Evolutionary conservation across 2,113 vertebrate genomes (phyloP).

Genomic region (Mustela lutreola): DNA sequence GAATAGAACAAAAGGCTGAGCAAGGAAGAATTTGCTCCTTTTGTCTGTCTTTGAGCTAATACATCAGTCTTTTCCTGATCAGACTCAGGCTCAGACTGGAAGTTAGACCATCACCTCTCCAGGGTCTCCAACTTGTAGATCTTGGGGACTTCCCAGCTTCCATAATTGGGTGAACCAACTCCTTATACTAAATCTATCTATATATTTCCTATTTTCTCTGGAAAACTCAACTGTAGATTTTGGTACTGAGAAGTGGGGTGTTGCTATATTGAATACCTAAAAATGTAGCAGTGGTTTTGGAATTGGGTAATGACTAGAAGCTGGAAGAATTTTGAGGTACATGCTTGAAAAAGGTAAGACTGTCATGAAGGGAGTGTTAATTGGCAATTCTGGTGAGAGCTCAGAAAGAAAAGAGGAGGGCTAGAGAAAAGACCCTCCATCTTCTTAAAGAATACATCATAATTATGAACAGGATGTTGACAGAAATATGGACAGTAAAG

Average conservation of each 20-base stretch:
- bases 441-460: constrained; percentile 20
- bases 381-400: background rate
- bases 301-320: background rate
- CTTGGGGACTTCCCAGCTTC: background rate
- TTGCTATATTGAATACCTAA: background rate
- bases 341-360: background rate
- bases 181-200: background rate
- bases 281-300: background rate
- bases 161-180: background rate
- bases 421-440: background rate
- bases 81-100: background rate
- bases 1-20: background rate
- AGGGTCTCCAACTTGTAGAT: background rate
- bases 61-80: background rate
- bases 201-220: background rate
- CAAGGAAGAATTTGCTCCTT: background rate
- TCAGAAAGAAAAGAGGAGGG: background rate
- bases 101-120: background rate
- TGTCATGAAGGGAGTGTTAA: background rate
- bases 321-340: background rate
- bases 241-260: background rate
- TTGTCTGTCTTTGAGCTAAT: background rate
- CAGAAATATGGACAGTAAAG: background rate
- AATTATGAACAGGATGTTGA: background rate
- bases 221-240: background rate